Base-by-base conservation (phyloP, 2,113 vertebrate species). In the Corapipo altera region DNA sequence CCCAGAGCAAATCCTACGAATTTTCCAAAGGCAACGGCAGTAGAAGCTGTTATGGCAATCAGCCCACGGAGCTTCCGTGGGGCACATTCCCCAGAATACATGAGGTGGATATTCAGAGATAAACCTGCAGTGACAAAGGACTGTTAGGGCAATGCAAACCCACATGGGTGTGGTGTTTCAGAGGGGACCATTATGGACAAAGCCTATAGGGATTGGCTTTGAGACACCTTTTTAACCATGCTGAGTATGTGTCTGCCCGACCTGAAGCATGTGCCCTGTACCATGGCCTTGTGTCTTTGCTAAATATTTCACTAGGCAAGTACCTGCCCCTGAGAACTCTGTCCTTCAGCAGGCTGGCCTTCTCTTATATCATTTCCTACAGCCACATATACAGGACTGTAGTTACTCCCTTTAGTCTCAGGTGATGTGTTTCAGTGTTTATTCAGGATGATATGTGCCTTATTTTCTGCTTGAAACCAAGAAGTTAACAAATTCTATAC, bases 1-100 rank as follows among this genome's bases (percentile, higher is more conserved):
- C 98, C 98, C 86, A 98, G 85, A 81, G 98, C 91, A 95, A 99
- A 96, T 76, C 98, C 98, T 41, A 27, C 64, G 35, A 99, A 98
- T 95, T 98, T 99, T 24, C 98, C 98, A 1, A 89, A 1, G 5
- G 98, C 97, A 16, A 96, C 46, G n/a, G 98, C 98, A 66, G 97
- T 97, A 15, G 96, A 94, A 18, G 97, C 51, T 20, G 97, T 98
- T 15, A 98, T 94, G 5, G 98, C 97, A 51, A 98, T 95, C 85
- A 98, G 94, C 55, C 97, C 98, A 1, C 98, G 97, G 89, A 98
- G 94, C 37, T 72, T 97, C 91, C 91, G 97, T 2, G 98, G 98
- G 51, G 98, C 88, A 35, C 98, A 98, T 87, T 99, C 98, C 39
- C 97, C 87, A 8, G 98, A 62, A 46, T 98, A 99, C 93, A 98